Evolutionary conservation across 2,113 vertebrate species (phyloP).

Genomic region (Myotis davidii): DNA sequence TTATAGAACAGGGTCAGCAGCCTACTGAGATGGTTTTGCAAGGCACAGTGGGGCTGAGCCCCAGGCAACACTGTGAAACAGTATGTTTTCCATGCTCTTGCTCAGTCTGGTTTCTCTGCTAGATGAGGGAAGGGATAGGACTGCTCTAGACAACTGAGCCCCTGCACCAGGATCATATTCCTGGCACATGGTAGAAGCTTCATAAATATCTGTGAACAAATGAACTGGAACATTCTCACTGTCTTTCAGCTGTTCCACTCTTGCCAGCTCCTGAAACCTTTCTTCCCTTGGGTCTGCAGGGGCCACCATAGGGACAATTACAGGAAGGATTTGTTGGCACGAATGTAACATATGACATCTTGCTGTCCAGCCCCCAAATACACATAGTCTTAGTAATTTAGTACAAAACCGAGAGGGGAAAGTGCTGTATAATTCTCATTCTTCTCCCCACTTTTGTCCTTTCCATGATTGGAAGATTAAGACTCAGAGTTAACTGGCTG

Average conservation of each 20-base stretch:
- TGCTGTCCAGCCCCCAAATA: background rate
- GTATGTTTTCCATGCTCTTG: background rate
- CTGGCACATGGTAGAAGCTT: background rate
- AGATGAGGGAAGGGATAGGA: background rate
- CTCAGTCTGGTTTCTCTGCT: background rate
- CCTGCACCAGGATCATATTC: background rate
- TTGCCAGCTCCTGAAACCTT: background rate
- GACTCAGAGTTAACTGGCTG: background rate
- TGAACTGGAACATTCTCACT: background rate
- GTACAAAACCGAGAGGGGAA: background rate
- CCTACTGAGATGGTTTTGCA: background rate
- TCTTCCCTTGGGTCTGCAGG: background rate
- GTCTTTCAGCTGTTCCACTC: background rate
- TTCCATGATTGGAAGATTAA: background rate
- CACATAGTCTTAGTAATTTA: background rate
- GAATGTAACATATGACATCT: background rate
- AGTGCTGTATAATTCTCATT: background rate
- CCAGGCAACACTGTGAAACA: background rate
- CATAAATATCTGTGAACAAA: background rate
- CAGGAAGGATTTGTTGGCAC: background rate
- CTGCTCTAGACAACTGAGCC: background rate
- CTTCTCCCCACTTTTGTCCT: background rate
- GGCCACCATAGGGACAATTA: background rate
- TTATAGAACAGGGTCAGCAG: constrained; percentile 11
- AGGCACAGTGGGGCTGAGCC: background rate